Conservation (phyloP, 2,888 invertebrate genomes). For the Chirona hameri region DNA sequence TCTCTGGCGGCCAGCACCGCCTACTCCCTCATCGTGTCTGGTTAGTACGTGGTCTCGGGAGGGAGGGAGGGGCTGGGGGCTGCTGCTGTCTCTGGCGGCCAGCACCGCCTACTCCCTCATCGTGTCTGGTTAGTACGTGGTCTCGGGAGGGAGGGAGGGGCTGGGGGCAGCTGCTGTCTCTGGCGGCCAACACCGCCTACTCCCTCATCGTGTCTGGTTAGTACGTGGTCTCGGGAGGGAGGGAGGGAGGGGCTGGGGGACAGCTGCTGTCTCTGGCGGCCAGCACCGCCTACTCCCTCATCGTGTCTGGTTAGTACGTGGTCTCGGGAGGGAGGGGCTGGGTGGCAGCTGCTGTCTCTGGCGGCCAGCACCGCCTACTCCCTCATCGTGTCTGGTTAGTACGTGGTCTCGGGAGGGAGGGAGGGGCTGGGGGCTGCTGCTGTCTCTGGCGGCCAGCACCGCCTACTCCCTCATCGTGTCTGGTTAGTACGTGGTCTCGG, state of each 20-base stretch:
- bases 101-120: constrained; percentile 92
- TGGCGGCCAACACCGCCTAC: constrained; percentile 89
- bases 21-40: constrained; percentile 88
- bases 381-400: constrained; percentile 71
- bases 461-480: constrained; percentile 94
- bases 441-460: constrained; percentile 87
- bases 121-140: constrained; percentile 58
- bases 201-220: constrained; percentile 79
- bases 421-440: too few species aligned
- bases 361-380: constrained; percentile 92
- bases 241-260: too few species aligned
- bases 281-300: constrained; percentile 88
- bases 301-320: constrained; percentile 61
- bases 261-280: constrained; percentile 91
- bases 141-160: neutral
- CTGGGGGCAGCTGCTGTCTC: too few species aligned
- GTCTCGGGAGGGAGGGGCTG: neutral
- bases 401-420: neutral
- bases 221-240: neutral
- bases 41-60: neutral
- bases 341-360: too few species aligned
- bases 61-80: too few species aligned
- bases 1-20: constrained; percentile 90
- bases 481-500: constrained; percentile 9
- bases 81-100: constrained; percentile 88